Evolutionary conservation across 2,113 vertebrate genomes (phyloP), one percentile per base, ranked within the genome.

Genomic region (Lophotis ruficrista): DNA sequence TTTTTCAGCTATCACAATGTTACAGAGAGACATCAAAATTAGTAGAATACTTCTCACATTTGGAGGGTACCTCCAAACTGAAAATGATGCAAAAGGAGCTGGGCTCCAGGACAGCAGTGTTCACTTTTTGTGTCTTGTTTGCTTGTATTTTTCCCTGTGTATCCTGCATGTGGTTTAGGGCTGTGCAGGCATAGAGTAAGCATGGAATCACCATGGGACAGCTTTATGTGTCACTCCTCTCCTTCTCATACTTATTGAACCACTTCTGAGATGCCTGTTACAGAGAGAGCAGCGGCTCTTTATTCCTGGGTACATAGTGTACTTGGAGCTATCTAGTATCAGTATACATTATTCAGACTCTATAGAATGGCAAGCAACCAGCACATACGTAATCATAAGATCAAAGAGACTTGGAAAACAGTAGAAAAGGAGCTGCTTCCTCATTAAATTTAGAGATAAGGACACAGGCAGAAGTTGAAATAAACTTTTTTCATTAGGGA

Each of bases 341-440:
- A 2, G 33, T 83, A 73, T 73, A 65, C 75, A 80, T 95, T 94
- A 73, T 93, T 95, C 90, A 94, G 24, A 23, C 19, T 68, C 37
- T 76, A 14, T 78, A 72, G 41, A 79, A 77, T 61, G 50, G 81
- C 78, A 89, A 82, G 57, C 45, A 73, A 50, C 78, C 54, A 90
- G 87, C 66, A 80, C 65, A 41, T 60, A 76, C 0, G 0, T 79
- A 85, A 89, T 87, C 33, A 1, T 43, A 77, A 94, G 84, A 93
- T 96, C 83, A 92, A 95, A 93, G 83, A 82, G 87, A 94, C 38
- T 68, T 78, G 53, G 77, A 89, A 95, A 92, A 56, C 24, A 92
- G 78, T 37, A 72, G 82, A 88, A 79, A 91, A 89, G 56, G 48
- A 58, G 35, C 45, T 72, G 19, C 80, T 93, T 87, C 81, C 53